Conservation (phyloP, 2,888 invertebrate species). For the Sabatieria punctata region DNA sequence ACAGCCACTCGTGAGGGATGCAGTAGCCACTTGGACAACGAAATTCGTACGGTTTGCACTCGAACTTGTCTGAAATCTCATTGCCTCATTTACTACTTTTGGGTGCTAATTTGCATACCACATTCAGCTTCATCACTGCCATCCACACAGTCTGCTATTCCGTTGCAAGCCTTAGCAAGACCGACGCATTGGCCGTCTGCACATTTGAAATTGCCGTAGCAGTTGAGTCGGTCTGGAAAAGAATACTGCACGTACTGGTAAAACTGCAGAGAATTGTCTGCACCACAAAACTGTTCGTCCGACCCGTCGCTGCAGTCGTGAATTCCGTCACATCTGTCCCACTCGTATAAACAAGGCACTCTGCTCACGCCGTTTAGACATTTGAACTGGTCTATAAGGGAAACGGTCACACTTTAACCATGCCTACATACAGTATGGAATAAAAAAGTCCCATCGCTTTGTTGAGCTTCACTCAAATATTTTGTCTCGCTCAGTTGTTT, state of each 20-base stretch:
- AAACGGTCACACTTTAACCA: background rate
- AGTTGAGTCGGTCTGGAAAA: constrained; percentile 7
- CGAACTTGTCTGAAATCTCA: constrained; percentile 6
- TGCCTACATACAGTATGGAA: background rate
- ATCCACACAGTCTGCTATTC: constrained; percentile 17
- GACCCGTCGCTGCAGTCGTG: constrained; percentile 10
- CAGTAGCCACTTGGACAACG: constrained; percentile 41
- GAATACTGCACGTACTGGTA: background rate
- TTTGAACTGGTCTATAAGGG: constrained; percentile 10
- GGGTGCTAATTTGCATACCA: no score
- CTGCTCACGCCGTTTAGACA: constrained; percentile 8
- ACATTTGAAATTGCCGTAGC: constrained; percentile 12
- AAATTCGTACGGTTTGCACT: constrained; percentile 36
- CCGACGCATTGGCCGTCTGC: constrained; percentile 6
- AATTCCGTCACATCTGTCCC: constrained; percentile 12
- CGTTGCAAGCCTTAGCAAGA: constrained; percentile 11
- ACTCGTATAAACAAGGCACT: constrained; percentile 9
- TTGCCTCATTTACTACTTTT: no score
- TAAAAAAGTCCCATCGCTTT: background rate
- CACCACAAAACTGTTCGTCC: constrained; percentile 11
- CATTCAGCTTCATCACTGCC: constrained; percentile 18
- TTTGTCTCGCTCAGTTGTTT: no score
- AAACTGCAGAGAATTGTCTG: background rate
- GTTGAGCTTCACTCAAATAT: background rate
- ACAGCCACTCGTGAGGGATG: constrained; percentile 44